A percentile compares a stretch with the other conserved stretches of the same genome.
Evolutionary conservation across 1,140 invertebrate species (phyloP).

Genomic region (Drosophila baimaii): DNA sequence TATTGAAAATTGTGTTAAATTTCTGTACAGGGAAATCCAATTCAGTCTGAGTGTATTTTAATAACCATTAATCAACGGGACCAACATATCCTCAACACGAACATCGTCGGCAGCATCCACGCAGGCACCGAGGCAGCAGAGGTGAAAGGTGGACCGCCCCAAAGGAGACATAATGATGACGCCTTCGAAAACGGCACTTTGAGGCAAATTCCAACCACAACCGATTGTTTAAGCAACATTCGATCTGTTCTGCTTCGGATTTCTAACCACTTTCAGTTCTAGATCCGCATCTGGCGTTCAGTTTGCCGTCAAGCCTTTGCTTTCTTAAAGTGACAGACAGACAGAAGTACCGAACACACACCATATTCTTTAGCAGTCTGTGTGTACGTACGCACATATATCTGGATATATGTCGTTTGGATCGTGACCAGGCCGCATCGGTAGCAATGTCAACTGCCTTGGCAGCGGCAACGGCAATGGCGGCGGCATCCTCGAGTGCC

Average conservation of each 20-base stretch:
- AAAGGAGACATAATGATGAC: constrained; percentile 8
- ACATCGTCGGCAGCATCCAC: not conserved
- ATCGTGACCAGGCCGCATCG: constrained; percentile 62
- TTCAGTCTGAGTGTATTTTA: not conserved
- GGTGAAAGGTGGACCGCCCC: not conserved
- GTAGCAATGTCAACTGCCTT: constrained; percentile 74
- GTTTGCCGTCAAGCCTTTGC: constrained; percentile 71
- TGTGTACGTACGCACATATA: constrained; percentile 47
- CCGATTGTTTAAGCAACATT: not conserved
- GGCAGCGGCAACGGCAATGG: constrained; percentile 58
- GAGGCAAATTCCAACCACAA: not conserved
- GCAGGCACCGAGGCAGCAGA: not conserved
- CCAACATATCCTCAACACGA: not conserved
- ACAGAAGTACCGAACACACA: constrained; percentile 64
- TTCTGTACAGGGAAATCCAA: constrained; percentile 27
- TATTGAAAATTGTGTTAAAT: constrained; percentile 50
- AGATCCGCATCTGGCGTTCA: constrained; percentile 40
- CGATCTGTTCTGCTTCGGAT: not conserved
- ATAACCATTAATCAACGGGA: not conserved
- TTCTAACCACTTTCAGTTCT: not conserved
- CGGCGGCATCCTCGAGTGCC: constrained; percentile 51
- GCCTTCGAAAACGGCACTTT: not conserved
- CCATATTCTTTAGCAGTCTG: constrained; percentile 61
- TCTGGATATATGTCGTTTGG: constrained; percentile 73
- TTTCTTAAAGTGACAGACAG: constrained; percentile 64